A percentile compares a stretch with the other conserved stretches of the same genome.
Evolutionary conservation across 1,140 invertebrate species (phyloP).

Genomic region (Ostrea edulis): DNA sequence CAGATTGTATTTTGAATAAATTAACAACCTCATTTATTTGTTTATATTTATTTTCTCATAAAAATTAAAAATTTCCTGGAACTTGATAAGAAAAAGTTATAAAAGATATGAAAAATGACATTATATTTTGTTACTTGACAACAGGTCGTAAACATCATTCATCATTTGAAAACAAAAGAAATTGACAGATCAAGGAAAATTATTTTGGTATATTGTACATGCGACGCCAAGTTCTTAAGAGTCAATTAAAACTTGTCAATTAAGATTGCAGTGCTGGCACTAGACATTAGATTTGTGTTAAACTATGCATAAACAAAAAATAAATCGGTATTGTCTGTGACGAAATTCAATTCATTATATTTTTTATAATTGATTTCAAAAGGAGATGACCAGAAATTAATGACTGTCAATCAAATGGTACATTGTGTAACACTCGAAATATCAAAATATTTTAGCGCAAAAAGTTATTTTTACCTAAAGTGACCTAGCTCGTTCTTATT

Average conservation of each 20-base stretch:
- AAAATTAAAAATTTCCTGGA: neutral
- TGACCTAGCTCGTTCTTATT: neutral
- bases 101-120: neutral
- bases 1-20: neutral
- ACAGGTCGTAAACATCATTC: conserved; percentile 20
- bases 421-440: neutral
- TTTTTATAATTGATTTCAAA: conserved; percentile 32
- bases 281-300: neutral
- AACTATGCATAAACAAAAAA: neutral
- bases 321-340: conserved; percentile 3
- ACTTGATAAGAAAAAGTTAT: neutral
- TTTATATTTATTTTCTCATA: conserved; percentile 27
- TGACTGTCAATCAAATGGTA: conserved; percentile 10
- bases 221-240: neutral
- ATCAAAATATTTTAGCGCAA: neutral
- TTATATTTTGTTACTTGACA: conserved; percentile 11
- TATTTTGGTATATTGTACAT: neutral
- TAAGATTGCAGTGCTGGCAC: neutral
- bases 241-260: conserved; percentile 29
- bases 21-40: conserved; percentile 5
- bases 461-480: neutral
- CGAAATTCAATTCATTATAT: neutral
- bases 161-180: conserved; percentile 1
- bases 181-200: conserved; percentile 17
- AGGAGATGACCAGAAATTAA: conserved; percentile 13